A percentile compares a stretch with the other conserved stretches of the same genome.
These are phyloP conservation scores for Dryoscopus gambensis DNA, from an alignment of 2,113 vertebrate species.

Conservation along the genomic window DNA sequence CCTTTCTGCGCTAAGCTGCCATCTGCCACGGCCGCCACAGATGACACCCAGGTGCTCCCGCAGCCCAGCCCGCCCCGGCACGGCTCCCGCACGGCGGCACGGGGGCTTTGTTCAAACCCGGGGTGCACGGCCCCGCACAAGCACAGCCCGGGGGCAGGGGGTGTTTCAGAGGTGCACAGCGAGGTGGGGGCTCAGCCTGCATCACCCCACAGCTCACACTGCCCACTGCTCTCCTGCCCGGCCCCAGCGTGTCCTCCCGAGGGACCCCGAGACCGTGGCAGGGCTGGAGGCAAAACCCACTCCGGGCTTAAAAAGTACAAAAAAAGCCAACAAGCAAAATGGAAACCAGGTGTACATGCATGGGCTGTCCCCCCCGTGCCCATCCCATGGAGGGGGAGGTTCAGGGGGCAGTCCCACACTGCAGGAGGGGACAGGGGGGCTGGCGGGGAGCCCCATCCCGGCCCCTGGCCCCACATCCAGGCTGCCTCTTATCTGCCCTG, in stretches of 20 bases:
- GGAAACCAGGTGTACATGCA: background rate
- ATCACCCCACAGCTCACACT: background rate
- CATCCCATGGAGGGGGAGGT: background rate
- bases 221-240: background rate
- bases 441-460: background rate
- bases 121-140: background rate
- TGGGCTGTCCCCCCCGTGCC: background rate
- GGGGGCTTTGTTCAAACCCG: background rate
- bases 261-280: accelerated
- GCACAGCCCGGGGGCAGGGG: accelerated
- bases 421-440: background rate
- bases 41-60: slow-evolving; percentile 1
- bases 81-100: background rate
- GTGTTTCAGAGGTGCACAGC: background rate
- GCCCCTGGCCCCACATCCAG: background rate
- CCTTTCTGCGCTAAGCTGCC: slow-evolving; percentile 80
- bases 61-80: background rate
- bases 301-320: background rate
- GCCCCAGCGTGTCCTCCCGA: accelerated
- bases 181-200: background rate
- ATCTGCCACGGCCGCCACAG: slow-evolving; percentile 82
- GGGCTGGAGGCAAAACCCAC: background rate
- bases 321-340: background rate
- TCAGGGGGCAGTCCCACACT: background rate
- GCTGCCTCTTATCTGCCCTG: background rate